Evolutionary conservation across 2,113 vertebrate species (phyloP), one percentile per base, ranked within the genome.

Genomic region (Casuarius casuarius): DNA sequence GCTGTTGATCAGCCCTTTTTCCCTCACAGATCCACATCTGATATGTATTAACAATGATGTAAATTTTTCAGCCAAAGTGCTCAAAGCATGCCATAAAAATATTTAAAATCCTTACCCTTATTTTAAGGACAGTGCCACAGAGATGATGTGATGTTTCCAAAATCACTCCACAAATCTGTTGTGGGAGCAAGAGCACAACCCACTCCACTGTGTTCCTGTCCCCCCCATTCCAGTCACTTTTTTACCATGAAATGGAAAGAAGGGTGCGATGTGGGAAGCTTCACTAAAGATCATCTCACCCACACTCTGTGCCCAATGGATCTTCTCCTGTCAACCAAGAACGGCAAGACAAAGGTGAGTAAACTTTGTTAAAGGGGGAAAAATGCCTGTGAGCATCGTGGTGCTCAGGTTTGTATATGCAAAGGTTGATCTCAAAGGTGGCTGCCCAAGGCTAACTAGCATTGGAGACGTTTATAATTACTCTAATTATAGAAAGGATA

Each of bases 401-500:
- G 15, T 70, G 63, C 52, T 68, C 63, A 70, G 31, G 46, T 63
- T 62, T 87, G n/a, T 40, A 68, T 35, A 58, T 38, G 46, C 9
- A 85, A 78, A 63, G 31, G 28, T 31, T 95, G 70, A 78, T 92
- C 54, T n/a, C 3, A 0, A 73, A 88, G 72, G 14, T 29, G 25
- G 68, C 8, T 3, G 5, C 87, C 63, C 75, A 84, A 68, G 61
- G 62, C 75, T 88, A 87, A 90, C 89, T 70, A 85, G 84, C 85
- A 81, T 29, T 54, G 22, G 12, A 96, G 21, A 11, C n/a, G 38
- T 73, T 88, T 71, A 51, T 74, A 96, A 90, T 84, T 93, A 82
- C 20, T 29, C 52, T 95, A 96, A 82, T 94, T 87, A 95, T 11
- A 92, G 51, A 92, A 91, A 88, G 78, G 33, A 44, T 87, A 90